phyloP scores from a whole-genome alignment of 2,888 invertebrate species.

The Seira ritae region DNA sequence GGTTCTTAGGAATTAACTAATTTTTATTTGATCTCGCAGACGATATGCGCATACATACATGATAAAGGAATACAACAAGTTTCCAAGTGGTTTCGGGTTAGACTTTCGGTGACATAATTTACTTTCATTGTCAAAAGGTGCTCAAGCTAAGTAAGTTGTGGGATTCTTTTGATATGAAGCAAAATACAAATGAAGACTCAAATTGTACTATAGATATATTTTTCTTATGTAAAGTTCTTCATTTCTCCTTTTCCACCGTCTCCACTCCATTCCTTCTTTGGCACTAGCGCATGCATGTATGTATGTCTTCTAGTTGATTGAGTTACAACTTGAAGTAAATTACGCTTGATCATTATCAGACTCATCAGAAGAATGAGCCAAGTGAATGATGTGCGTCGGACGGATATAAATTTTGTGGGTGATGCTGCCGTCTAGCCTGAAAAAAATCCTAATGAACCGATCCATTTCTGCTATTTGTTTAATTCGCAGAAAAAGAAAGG shows the following conservation, averaged over 20 bases:
- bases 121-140: not conserved
- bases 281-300: too few relatives aligned
- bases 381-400: constrained; percentile 19
- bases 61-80: too few relatives aligned
- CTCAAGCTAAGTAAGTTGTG: not conserved
- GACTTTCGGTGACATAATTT: not conserved
- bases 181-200: too few relatives aligned
- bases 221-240: not conserved
- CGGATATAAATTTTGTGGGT: constrained; percentile 16
- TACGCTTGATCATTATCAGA: constrained; percentile 39
- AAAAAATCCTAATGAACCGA: not conserved
- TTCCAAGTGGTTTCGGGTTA: too few relatives aligned
- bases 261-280: too few relatives aligned
- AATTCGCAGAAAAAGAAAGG: not conserved
- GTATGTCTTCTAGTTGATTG: not conserved
- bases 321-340: constrained; percentile 26
- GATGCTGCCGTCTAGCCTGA: not conserved
- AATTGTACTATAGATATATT: too few relatives aligned
- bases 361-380: constrained; percentile 31
- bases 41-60: too few relatives aligned
- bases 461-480: not conserved
- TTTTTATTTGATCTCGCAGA: too few relatives aligned
- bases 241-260: constrained; percentile 14
- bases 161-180: constrained; percentile 25
- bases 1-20: too few relatives aligned